Percentiles rank a stretch among this genome's conserved stretches.
These are phyloP conservation scores for Alligator mississippiensis DNA, from an alignment of 2,113 vertebrate genomes.

Conservation along the genomic window DNA sequence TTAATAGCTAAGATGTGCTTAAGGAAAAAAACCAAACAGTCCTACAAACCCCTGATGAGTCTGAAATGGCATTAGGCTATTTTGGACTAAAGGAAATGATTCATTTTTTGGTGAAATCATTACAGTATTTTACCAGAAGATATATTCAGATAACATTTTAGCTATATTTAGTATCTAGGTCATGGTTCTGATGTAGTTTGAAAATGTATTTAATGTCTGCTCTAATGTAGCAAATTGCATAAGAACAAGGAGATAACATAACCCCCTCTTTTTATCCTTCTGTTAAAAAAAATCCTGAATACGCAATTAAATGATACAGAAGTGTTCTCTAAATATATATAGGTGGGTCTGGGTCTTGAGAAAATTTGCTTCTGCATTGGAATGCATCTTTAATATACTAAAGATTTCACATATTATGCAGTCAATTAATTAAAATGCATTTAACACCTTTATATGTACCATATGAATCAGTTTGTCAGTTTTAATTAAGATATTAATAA, in stretches of 20 bases:
- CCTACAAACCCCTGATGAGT: not conserved
- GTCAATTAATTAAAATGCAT: not conserved
- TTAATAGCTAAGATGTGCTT: not conserved
- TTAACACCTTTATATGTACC: not conserved
- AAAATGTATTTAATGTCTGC: not conserved
- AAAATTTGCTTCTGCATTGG: not conserved
- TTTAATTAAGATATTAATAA: conserved; percentile 5
- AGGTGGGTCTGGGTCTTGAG: not conserved
- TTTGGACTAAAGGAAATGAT: not conserved
- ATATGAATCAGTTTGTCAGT: not conserved
- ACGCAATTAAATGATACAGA: not conserved
- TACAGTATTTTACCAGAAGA: not conserved
- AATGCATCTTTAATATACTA: not conserved
- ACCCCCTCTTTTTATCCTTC: not conserved
- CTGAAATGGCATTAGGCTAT: not conserved
- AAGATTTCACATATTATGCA: not conserved
- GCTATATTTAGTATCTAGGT: not conserved
- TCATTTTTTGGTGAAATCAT: not conserved
- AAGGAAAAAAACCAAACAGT: not conserved
- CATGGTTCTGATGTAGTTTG: not conserved
- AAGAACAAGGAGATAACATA: not conserved
- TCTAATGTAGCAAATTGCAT: not conserved
- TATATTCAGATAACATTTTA: not conserved
- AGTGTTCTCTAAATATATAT: not conserved
- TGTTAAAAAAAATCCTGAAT: not conserved